Base-by-base conservation (phyloP, 2,888 invertebrate species). In the Cryptus viduatorius region DNA sequence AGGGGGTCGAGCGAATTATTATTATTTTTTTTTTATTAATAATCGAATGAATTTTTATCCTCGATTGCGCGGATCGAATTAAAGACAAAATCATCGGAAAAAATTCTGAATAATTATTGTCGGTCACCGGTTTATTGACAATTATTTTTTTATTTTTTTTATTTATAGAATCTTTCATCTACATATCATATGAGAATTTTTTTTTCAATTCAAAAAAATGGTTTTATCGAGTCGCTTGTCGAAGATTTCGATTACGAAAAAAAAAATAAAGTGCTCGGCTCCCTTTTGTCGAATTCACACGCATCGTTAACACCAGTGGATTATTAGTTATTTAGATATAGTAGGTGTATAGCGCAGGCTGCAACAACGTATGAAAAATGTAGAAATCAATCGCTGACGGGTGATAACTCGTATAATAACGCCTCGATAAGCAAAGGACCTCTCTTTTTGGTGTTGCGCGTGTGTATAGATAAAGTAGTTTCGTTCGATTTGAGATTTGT, bases 381-480 rank as follows among this genome's bases (percentile, higher is more conserved):
- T 80, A 73, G 73, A 73, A 80, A 46, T 61, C 64, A 48, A 69
- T 79, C 71, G 79, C 64, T 42, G 19, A 72, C 29, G 53, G 59
- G 67, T 80, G 44, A 48, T 44, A 67, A 67, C 67, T 24, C 1
- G 37, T 37, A 37, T 37, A 61, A 37, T 61, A 61, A 61, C 61
- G 31, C 44, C 65, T 79, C 48, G 44, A 53, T 42, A 24, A 24
- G 61, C 42, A 65, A 31, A 59, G 10, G 29, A 16, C 72, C 19
- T 19, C 19, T 16, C 16, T 61, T 37, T 29, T 59, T 53, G 44
- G 56, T 44, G 71, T 64, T 71, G 59, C 67, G 75, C 64, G 79
- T 79, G 44, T 82, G 61, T 82, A 75, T 82, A 76, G 78, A 75
- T 53, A 69, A 77, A 50, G 75, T 83, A 83, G 83, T 79, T 79